Base-by-base conservation (phyloP, 2,888 invertebrate species). In the Idaea straminata region DNA sequence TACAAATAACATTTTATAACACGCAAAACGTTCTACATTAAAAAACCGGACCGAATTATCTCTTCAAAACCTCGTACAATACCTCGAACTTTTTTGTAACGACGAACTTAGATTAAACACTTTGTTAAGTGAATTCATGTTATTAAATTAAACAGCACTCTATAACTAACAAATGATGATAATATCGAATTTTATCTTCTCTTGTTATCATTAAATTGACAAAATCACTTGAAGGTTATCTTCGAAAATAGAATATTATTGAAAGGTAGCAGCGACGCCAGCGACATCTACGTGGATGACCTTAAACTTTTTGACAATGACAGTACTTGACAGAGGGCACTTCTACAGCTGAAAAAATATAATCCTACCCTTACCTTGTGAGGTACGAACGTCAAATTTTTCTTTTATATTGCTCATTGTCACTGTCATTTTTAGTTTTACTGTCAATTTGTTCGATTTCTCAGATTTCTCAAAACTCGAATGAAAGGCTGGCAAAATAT, bases 181-280 rank as follows among this genome's bases (percentile, higher is more conserved):
- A 74, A 77, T 79, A 77, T 75, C 74, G 74, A 73, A 72, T 69
- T 67, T 77, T 71, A 74, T 75, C 66, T 77, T 78, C 81, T 74
- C 77, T 86, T 87, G 88, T 90, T 92, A 91, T 89, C 91, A 91
- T 82, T 83, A 81, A 83, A 80, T 85, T 88, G 85, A 89, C 89
- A 90, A 90, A 91, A 91, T 87, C 89, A 89, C 85, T 90, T 90
- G 91, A 92, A 92, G 92, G 92, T 92, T 92, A 92, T 88, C 90
- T 83, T 47, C 80, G 78, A 85, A 89, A 90, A 89, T 87, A 88
- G 86, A 87, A 67, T 70, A 38, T 84, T 84, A 84, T 70, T 77
- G 72, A 69, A 69, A 62, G 66, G 5, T 63, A 68, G 68, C 74
- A 80, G 82, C 80, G 89, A 79, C 89, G 89, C 87, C 74, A 80